Base-by-base conservation (phyloP, 2,797 vertebrate species). In the Eulemur rubriventer region DNA sequence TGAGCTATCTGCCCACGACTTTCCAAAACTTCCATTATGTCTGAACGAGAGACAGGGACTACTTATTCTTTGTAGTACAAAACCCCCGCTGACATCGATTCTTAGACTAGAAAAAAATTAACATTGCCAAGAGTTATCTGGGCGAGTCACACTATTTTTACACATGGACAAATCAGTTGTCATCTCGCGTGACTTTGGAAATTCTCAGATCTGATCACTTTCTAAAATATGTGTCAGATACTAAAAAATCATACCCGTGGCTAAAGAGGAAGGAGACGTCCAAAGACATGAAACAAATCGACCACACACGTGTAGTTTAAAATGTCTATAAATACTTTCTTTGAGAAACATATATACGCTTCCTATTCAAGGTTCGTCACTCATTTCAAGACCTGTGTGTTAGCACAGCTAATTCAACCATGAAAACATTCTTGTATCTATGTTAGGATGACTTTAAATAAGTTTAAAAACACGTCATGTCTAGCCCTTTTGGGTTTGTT, bases 381-480 rank as follows among this genome's bases (percentile, higher is more conserved):
- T 41, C 24, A 46, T 83, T 83, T 92, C 73, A 52, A 2, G 83
- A 35, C 17, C 61, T 38, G 30, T 22, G 50, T 69, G 75, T 41
- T 90, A 55, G n/a, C 52, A 63, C 0, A 92, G 4, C 13, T 94
- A 82, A 79, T 70, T 85, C 9, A 93, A 20, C 73, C 55, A 75
- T 35, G 2, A 55, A 79, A 55, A 87, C 38, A 11, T 11, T 35
- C 13, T 24, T 57, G 28, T 11, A 24, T 50, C 22, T 24, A 52
- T 52, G 35, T 63, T 67, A 65, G 50, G 17, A 80, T 87, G 26
- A 92, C 24, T 70, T 94, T 85, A 93, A 91, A 22, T 90, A 93
- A 84, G 4, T 63, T 84, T 69, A 69, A 75, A 95, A 46, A 28
- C 12, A 87, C 82, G 63, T 78, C 9, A 67, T 89, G 82, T 90